A percentile compares a stretch with the other conserved stretches of the same genome.
These are phyloP conservation scores for Eilema caniola DNA, from an alignment of 2,888 invertebrate species.

Conservation along the genomic window DNA sequence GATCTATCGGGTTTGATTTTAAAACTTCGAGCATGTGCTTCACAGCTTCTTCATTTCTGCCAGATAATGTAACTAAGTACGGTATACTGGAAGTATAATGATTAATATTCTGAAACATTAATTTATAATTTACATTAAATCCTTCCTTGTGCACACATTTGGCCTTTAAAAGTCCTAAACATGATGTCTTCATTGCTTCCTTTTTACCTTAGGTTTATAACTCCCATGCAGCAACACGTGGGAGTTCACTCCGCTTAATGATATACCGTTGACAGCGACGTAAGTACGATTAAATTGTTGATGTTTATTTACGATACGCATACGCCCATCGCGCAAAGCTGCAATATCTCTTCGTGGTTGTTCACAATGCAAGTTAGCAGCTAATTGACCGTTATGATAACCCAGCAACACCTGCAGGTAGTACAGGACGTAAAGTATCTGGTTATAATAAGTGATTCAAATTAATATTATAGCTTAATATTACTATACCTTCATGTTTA, in stretches of 20 bases:
- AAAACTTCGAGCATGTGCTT: slow-evolving; percentile 61
- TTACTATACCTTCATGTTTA: no score
- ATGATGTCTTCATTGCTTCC: no score
- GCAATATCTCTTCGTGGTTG: slow-evolving; percentile 81
- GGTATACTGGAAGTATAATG: slow-evolving; percentile 68
- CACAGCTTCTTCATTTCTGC: slow-evolving; percentile 64
- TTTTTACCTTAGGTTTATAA: slow-evolving; percentile 63
- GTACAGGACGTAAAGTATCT: background rate
- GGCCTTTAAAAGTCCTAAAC: no score
- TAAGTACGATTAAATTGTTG: slow-evolving; percentile 84
- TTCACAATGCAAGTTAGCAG: slow-evolving; percentile 90
- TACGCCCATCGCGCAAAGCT: slow-evolving; percentile 80
- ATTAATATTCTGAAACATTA: slow-evolving; percentile 56
- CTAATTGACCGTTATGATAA: slow-evolving; percentile 89
- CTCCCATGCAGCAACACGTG: slow-evolving; percentile 66
- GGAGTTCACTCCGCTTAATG: slow-evolving; percentile 64
- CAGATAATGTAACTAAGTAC: slow-evolving; percentile 67
- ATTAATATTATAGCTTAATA: no score
- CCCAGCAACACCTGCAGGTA: slow-evolving; percentile 80
- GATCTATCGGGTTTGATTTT: slow-evolving; percentile 68
- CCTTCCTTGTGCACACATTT: no score
- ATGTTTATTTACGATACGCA: slow-evolving; percentile 87
- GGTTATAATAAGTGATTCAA: no score
- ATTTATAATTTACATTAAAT: background rate
- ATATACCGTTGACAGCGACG: slow-evolving; percentile 65